Base-by-base conservation (phyloP, 2,888 invertebrate species). In the Chloroclystis v-ata region DNA sequence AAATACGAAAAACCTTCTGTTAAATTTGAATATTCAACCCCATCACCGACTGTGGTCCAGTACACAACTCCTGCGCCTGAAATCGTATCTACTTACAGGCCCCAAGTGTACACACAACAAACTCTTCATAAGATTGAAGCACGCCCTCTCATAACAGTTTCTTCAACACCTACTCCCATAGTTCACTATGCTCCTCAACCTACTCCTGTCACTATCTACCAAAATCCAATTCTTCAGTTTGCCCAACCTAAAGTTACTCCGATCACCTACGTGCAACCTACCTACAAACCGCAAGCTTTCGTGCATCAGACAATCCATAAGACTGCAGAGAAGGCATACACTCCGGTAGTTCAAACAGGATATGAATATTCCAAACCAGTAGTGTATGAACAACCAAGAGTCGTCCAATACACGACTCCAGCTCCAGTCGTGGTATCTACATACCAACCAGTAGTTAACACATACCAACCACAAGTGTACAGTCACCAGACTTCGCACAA, bases 181-280 rank as follows among this genome's bases (percentile, higher is more conserved):
- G 65, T 79, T 11, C 68, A 75, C 47, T 59, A 77, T 29, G 61
- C 68, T 25, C 81, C 83, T 43, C 78, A 82, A 51, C 72, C 78
- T 38, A 80, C 84, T 28, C 69, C 80, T 16, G 78, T 82, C 1
- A 72, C 83, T 10, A 51, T 76, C 10, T 83, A 86, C 48, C 70
- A 83, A 59, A 86, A 86, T 53, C 86, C 85, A 2, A 67, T 85
- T 10, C 47, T 81, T 5, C 68, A 80, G 56, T 84, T 79, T 47
- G 72, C 71, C 2, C 71, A 80, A 59, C 56, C 59, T 5, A 72
- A 77, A 41, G 65, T 69, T n/a, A 73, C 78, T 12, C 81, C 85
- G n/a, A 60, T 74, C 1, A 65, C 75, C 28, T 72, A 70, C 12
- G 61, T 65, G 0, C 52, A 69, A 26, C 68, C 75, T 42, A 63